Base-by-base conservation (phyloP, 2,113 vertebrate genomes). In the Australoheros scitulus region DNA sequence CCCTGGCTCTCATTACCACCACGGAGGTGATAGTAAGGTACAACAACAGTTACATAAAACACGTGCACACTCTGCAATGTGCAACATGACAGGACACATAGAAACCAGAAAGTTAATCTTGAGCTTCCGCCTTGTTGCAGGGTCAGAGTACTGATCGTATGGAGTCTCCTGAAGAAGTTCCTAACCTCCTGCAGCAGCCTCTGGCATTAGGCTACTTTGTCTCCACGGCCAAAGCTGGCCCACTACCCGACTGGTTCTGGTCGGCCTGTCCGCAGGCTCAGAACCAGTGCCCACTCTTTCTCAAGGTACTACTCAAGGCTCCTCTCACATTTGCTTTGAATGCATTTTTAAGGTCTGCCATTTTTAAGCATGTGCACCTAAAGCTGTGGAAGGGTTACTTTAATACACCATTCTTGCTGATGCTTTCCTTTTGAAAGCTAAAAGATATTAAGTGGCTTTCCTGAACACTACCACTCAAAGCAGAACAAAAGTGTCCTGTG, bases 171-270 rank as follows among this genome's bases (percentile, higher is more conserved):
- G 98, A 99, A 86, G 98, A 99, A 96, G 97, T 97, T 79, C 97
- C 98, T 7, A 98, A 99, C 94, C 99, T 99, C 87, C 96, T 99
- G 92, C 98, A 99, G 94, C 98, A 99, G 94, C 98, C 98, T 24
- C 91, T 99, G 95, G 98, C 98, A 87, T 97, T 99, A 2, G 98
- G 98, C 87, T 99, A 99, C 94, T 98, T 99, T 80, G 97, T 99
- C 91, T 99, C 98, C 88, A 99, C 98, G 85, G 98, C 97, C 43
- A 98, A 98, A 97, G 97, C 98, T 41, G 98, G 98, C 92, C 97
- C 97, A 0, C 96, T 99, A 95, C 98, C 98, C 64, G 98, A 99
- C 96, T 99, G 98, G 98, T 99, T 99, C 96, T 99, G 98, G 98
- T 98, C 98, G 34, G 97, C 98, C 63, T 99, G 98, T 95, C 98